phyloP scores from a whole-genome alignment of 2,797 vertebrate genomes.

The Lerista edwardsae region DNA sequence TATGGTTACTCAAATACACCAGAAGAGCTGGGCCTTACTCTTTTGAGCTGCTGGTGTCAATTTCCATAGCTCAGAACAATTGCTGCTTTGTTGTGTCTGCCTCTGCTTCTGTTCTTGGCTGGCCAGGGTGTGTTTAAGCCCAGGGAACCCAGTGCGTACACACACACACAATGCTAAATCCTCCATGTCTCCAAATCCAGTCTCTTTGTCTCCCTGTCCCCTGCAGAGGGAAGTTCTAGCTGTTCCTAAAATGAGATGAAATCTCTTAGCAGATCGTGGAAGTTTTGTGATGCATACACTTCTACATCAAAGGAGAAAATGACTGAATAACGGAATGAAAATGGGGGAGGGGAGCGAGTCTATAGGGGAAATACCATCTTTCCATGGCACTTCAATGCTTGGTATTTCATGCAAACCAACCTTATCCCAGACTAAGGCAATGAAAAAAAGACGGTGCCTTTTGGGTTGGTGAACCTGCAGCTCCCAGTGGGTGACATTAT shows the following conservation, averaged over 20 bases:
- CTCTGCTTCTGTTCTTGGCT: background rate
- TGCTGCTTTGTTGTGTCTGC: background rate
- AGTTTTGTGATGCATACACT: background rate
- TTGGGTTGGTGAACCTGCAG: background rate
- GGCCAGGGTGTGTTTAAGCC: background rate
- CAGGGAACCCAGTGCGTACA: background rate
- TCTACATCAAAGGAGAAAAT: background rate
- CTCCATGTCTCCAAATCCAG: background rate
- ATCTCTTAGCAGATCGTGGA: background rate
- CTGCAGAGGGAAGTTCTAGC: background rate
- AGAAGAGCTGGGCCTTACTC: background rate
- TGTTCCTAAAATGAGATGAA: background rate
- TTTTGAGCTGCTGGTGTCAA: background rate
- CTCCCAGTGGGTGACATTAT: background rate
- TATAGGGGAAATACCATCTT: background rate
- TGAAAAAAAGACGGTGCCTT: background rate
- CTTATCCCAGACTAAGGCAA: background rate
- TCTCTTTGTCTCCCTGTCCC: background rate
- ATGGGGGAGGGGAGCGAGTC: background rate
- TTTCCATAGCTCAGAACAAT: conserved; percentile 8
- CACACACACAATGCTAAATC: background rate
- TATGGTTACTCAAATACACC: background rate
- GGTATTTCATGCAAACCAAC: background rate
- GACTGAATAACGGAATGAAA: background rate
- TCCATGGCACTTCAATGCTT: background rate